Evolutionary conservation across 1,140 invertebrate species (phyloP).

Genomic region (Akabosia matsudoensis): DNA sequence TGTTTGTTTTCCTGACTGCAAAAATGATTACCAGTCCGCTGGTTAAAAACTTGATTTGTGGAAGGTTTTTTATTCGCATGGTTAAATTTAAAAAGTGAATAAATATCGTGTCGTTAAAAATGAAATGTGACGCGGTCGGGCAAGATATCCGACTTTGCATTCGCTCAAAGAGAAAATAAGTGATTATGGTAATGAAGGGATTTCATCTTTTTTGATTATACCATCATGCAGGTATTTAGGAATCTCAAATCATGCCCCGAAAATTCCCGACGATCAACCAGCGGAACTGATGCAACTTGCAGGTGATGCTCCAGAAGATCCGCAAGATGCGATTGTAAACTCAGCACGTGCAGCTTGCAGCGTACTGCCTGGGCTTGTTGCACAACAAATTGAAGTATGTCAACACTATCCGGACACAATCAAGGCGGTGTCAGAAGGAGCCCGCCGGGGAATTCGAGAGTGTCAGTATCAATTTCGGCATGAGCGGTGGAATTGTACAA

Average conservation of each 20-base stretch:
- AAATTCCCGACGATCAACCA: conserved; percentile 49
- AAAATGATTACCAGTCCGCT: no score
- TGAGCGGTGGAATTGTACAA: conserved; percentile 62
- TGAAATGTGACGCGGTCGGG: background rate
- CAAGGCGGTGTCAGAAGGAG: conserved; percentile 56
- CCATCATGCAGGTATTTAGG: conserved; percentile 58
- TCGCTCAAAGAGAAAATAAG: background rate
- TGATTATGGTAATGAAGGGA: conserved; percentile 19
- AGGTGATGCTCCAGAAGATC: conserved; percentile 43
- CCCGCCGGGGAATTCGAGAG: conserved; percentile 56
- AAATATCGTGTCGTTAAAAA: background rate
- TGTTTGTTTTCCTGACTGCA: no score
- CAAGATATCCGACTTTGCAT: background rate
- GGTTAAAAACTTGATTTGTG: no score
- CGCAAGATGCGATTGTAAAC: conserved; percentile 46
- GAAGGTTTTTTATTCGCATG: no score
- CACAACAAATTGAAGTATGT: conserved; percentile 55
- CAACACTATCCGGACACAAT: conserved; percentile 57
- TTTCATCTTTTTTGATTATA: conserved; percentile 7
- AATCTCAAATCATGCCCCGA: conserved; percentile 52
- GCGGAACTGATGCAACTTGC: conserved; percentile 45
- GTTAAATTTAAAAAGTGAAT: background rate
- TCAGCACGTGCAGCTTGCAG: conserved; percentile 48
- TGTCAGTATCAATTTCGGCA: conserved; percentile 60
- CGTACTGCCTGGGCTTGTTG: conserved; percentile 52